phyloP scores from a whole-genome alignment of 2,797 vertebrate species.

The Apodemus agrarius region DNA sequence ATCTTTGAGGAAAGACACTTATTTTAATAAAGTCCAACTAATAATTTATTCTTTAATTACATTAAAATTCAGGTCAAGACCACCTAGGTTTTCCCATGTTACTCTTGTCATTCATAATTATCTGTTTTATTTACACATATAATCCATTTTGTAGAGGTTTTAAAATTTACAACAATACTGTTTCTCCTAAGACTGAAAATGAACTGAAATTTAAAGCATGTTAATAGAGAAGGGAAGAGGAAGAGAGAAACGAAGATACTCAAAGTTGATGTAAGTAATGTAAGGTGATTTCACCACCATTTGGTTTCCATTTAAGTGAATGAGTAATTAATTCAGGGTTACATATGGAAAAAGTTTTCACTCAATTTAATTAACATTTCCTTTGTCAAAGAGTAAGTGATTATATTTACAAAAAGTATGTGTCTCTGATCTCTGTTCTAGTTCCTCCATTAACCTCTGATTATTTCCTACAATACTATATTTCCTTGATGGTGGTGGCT shows the following conservation, averaged over 20 bases:
- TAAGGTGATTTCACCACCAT: neutral
- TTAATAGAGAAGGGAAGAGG: neutral
- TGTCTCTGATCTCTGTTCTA: neutral
- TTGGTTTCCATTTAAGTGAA: neutral
- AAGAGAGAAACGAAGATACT: neutral
- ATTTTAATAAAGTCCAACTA: neutral
- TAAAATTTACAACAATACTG: neutral
- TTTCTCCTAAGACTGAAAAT: neutral
- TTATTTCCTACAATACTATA: neutral
- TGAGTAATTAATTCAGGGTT: neutral
- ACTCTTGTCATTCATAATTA: neutral
- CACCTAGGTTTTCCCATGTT: neutral
- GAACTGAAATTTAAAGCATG: neutral
- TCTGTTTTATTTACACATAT: neutral
- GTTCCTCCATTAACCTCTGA: neutral
- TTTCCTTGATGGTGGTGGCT: neutral
- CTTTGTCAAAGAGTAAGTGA: neutral
- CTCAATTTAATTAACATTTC: neutral
- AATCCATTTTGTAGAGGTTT: neutral
- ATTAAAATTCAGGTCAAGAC: neutral
- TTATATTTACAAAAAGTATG: neutral
- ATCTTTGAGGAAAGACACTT: neutral
- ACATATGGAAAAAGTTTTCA: neutral
- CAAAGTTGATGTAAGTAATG: neutral
- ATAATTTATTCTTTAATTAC: neutral